phyloP scores from a whole-genome alignment of 2,888 invertebrate species.

The Drosophila ustulata region DNA sequence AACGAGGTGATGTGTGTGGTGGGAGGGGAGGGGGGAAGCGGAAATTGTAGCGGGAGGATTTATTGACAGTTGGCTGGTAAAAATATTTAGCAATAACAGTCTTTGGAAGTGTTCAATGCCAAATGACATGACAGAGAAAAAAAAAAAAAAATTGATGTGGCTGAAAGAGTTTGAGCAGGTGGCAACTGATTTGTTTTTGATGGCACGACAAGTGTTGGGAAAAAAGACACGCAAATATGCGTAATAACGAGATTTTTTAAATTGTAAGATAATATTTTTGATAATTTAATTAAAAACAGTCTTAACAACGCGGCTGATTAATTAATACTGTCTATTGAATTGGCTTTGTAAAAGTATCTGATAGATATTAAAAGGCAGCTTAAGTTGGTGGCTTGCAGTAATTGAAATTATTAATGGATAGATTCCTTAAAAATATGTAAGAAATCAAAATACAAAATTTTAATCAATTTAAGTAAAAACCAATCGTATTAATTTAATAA shows the following conservation, averaged over 20 bases:
- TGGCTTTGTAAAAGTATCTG: too few species aligned
- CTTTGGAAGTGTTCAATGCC: constrained; percentile 16
- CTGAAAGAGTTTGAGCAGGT: constrained; percentile 13
- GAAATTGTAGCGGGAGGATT: constrained; percentile 15
- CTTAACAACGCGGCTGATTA: too few species aligned
- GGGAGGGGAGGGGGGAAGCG: constrained; percentile 2
- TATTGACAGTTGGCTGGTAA: constrained; percentile 44
- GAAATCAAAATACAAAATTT: too few species aligned
- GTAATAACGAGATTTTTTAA: neutral
- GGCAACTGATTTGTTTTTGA: neutral
- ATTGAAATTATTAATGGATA: too few species aligned
- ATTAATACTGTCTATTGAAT: too few species aligned
- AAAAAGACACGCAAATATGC: neutral
- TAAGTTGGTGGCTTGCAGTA: too few species aligned
- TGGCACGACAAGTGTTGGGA: neutral
- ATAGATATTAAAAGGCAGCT: too few species aligned
- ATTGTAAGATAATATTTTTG: neutral
- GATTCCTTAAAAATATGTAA: too few species aligned
- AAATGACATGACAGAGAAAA: neutral
- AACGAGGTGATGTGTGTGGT: neutral
- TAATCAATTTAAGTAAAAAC: too few species aligned
- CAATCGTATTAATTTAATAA: too few species aligned
- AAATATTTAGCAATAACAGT: constrained; percentile 57
- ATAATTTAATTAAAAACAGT: too few species aligned
- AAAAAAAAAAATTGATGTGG: constrained; percentile 4